Conservation (phyloP, 2,888 invertebrate genomes). For the Neoaliturus tenellus region DNA sequence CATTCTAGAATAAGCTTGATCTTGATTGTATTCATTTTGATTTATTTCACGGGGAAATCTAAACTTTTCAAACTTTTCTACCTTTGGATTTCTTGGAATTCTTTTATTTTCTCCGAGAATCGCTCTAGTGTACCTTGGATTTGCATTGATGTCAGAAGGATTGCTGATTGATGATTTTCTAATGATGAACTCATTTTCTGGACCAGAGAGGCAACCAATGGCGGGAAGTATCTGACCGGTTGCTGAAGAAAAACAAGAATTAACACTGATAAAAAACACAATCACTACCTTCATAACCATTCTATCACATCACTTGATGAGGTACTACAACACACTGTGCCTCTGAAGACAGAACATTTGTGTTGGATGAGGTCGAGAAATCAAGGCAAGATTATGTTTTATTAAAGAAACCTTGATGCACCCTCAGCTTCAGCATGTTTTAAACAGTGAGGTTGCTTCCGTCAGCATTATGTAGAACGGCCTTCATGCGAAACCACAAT, state of each 20-base stretch:
- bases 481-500: background rate
- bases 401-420: background rate
- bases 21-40: background rate
- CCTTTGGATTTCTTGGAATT: background rate
- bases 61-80: background rate
- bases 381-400: background rate
- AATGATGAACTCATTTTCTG: background rate
- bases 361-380: background rate
- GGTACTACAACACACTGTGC: background rate
- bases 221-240: background rate
- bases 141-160: background rate
- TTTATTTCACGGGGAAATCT: background rate
- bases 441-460: background rate
- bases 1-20: background rate
- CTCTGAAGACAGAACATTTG: background rate
- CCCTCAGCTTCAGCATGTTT: background rate
- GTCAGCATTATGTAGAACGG: background rate
- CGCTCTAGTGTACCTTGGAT: background rate
- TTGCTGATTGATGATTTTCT: background rate
- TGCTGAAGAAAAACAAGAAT: background rate
- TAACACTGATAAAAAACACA: background rate
- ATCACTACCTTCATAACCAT: background rate
- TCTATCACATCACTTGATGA: background rate
- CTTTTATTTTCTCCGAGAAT: background rate
- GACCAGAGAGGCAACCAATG: background rate